A percentile compares a stretch with the other conserved stretches of the same genome.
These are phyloP conservation scores for Heliconius melpomene DNA, from an alignment of 1,140 invertebrate genomes.

Conservation along the genomic window DNA sequence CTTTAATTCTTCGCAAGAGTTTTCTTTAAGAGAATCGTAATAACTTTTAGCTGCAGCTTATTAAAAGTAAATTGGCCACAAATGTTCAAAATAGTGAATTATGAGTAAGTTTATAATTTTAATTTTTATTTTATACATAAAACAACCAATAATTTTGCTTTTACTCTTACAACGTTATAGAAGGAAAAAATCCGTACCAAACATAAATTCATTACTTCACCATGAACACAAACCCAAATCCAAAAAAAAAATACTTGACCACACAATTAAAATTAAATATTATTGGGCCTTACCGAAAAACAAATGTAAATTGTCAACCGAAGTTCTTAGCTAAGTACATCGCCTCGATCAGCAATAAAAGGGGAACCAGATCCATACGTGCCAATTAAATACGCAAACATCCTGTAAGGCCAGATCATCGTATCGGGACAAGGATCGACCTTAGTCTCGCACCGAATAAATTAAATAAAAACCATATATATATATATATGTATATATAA, in stretches of 20 bases:
- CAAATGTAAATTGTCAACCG: conserved; percentile 3
- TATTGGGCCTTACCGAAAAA: not conserved
- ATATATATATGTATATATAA: conserved; percentile 28
- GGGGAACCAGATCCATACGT: conserved; percentile 62
- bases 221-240: not conserved
- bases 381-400: conserved; percentile 77
- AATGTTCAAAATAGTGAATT: no score
- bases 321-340: conserved; percentile 20
- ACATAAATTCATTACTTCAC: not conserved
- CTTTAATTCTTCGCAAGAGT: no score
- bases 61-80: no score
- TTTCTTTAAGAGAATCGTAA: no score
- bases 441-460: conserved; percentile 73
- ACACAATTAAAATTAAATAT: conserved; percentile 1
- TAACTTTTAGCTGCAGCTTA: no score
- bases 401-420: conserved; percentile 77
- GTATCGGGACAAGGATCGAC: conserved; percentile 73
- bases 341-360: conserved; percentile 59
- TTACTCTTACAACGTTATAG: not conserved
- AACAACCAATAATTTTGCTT: not conserved
- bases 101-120: no score
- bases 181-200: not conserved
- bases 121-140: not conserved
- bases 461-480: conserved; percentile 69
- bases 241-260: not conserved